Evolutionary conservation across 2,797 vertebrate genomes (phyloP).

Genomic region (Iguana delicatissima): DNA sequence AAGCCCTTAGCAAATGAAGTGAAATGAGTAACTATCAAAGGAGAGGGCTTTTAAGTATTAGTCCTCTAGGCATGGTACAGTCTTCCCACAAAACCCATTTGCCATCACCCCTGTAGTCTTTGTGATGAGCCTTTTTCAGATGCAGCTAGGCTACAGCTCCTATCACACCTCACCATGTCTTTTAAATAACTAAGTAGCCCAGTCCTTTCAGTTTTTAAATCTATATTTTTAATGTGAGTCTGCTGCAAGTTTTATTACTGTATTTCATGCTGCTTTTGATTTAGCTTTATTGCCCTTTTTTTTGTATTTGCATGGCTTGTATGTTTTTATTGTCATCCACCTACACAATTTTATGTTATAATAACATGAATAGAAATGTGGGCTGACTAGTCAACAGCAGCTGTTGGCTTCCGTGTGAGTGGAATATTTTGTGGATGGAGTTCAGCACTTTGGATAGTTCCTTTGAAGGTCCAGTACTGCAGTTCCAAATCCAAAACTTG

Average conservation of each 20-base stretch:
- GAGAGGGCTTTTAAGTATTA: neutral
- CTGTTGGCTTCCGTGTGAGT: no score
- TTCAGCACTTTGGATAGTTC: no score
- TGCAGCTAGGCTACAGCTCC: no score
- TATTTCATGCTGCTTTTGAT: neutral
- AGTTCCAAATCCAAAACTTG: no score
- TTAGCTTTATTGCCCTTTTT: neutral
- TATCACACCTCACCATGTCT: no score
- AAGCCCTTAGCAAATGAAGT: neutral
- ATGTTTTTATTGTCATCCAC: neutral
- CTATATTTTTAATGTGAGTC: neutral
- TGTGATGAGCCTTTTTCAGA: neutral
- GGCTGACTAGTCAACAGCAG: neutral
- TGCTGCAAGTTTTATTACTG: neutral
- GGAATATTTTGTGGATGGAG: no score
- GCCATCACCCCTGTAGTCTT: neutral
- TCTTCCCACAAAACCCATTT: neutral
- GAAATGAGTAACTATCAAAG: neutral
- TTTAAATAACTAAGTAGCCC: neutral
- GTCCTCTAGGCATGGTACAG: neutral
- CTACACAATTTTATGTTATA: neutral
- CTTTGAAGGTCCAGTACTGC: no score
- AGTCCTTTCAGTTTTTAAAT: neutral
- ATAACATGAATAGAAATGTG: neutral
- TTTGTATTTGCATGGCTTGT: neutral